These are phyloP conservation scores for Littorina saxatilis DNA, from an alignment of 1,140 invertebrate species.

Conservation along the genomic window DNA sequence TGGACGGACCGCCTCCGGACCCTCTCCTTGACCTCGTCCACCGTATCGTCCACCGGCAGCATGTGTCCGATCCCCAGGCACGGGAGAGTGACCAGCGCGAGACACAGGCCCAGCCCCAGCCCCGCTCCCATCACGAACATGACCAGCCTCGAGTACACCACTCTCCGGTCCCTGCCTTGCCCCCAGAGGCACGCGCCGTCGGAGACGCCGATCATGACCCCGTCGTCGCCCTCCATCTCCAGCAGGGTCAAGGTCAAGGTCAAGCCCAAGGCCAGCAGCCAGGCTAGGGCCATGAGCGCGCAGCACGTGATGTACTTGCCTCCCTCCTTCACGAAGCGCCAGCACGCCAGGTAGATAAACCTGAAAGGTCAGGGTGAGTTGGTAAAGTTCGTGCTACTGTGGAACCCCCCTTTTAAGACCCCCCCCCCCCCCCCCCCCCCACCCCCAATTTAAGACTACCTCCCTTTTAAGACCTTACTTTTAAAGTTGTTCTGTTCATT, in stretches of 20 bases:
- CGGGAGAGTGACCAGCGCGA: conserved; percentile 22
- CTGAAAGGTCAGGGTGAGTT: background rate
- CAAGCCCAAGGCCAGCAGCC: conserved; percentile 30
- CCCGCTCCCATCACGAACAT: conserved; percentile 26
- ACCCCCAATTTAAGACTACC: no score
- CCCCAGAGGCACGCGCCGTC: conserved; percentile 22
- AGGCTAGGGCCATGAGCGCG: conserved; percentile 23
- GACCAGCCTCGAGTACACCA: background rate
- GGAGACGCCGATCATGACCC: background rate
- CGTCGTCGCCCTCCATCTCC: background rate
- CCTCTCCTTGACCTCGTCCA: background rate
- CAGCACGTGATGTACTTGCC: conserved; percentile 32
- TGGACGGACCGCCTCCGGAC: background rate
- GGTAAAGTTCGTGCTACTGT: no score
- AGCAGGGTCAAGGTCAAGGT: conserved; percentile 24
- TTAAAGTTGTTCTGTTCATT: no score
- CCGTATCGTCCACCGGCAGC: conserved; percentile 27
- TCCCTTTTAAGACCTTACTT: no score
- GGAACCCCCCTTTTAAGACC: no score
- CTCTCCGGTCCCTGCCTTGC: background rate
- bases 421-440: no score
- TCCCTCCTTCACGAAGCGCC: conserved; percentile 30
- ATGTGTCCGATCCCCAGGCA: conserved; percentile 14
- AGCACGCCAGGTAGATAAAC: conserved; percentile 35
- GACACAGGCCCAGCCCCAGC: conserved; percentile 27